Conservation (phyloP, 2,797 vertebrate genomes). For the Nannoperca obscura region DNA sequence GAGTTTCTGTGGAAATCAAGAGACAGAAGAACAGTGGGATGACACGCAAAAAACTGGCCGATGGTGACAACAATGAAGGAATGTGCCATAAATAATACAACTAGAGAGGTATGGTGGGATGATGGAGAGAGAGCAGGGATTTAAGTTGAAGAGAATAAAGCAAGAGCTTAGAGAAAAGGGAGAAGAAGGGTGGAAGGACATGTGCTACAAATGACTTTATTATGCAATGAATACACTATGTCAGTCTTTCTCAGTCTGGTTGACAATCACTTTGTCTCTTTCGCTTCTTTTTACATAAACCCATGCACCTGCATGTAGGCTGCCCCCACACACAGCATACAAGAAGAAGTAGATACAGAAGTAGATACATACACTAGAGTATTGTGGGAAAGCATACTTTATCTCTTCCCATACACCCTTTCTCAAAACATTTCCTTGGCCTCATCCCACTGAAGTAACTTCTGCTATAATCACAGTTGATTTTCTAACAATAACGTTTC, state of each 20-base stretch:
- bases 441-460: conserved; percentile 20
- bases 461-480: conserved; percentile 2
- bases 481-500: conserved; percentile 38
- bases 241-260: conserved; percentile 8
- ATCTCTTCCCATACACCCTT: conserved; percentile 32
- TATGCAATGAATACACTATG: conserved; percentile 40
- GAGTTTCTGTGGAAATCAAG: conserved; percentile 6
- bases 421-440: conserved; percentile 56
- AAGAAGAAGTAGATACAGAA: conserved; percentile 33
- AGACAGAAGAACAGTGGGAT: background rate
- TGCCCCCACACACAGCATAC: conserved; percentile 17
- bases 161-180: conserved; percentile 29
- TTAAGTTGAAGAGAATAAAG: conserved; percentile 20
- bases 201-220: conserved; percentile 30
- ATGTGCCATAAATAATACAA: conserved; percentile 22
- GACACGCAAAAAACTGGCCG: background rate
- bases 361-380: conserved; percentile 6
- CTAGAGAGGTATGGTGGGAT: background rate
- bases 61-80: background rate
- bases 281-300: background rate
- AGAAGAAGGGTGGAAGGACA: conserved; percentile 19
- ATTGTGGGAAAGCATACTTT: conserved; percentile 58
- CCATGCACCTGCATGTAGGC: background rate
- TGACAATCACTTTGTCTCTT: conserved; percentile 3
- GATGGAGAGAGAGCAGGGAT: conserved; percentile 18